Conservation (phyloP, 2,888 invertebrate genomes). For the Drosophila nigritarsus region DNA sequence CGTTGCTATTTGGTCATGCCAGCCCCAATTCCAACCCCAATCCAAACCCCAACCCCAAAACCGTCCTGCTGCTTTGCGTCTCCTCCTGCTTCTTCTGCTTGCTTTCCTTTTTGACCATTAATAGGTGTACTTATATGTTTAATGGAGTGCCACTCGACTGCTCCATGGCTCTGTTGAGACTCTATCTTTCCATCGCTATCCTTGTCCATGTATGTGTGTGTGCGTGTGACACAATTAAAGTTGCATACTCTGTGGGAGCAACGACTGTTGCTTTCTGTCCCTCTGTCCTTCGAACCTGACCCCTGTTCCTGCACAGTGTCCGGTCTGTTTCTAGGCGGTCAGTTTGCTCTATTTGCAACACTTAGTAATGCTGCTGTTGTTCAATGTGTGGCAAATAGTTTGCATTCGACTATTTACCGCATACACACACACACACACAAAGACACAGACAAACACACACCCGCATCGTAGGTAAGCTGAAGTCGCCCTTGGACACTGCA, state of each 20-base stretch:
- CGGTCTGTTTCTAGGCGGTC: conserved; percentile 39
- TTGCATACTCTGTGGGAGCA: conserved; percentile 48
- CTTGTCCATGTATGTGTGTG: conserved; percentile 4
- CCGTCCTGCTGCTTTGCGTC: neutral
- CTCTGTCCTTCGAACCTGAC: neutral
- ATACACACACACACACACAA: conserved; percentile 12
- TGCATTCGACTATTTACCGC: conserved; percentile 72
- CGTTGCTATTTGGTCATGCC: conserved; percentile 34
- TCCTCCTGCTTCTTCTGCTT: conserved; percentile 18
- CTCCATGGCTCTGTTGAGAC: conserved; percentile 28
- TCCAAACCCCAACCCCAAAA: neutral
- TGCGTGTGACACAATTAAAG: conserved; percentile 62
- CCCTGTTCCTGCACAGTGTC: neutral
- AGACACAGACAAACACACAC: neutral
- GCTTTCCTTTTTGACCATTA: conserved; percentile 79
- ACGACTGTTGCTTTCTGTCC: neutral
- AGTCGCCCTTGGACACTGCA: conserved; percentile 42
- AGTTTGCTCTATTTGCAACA: conserved; percentile 49
- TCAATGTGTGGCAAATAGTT: conserved; percentile 73
- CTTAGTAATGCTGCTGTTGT: conserved; percentile 66
- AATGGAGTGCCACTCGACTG: conserved; percentile 80
- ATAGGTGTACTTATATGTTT: conserved; percentile 81
- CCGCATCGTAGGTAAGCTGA: conserved; percentile 28
- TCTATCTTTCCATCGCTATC: conserved; percentile 24
- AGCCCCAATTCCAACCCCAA: neutral